These are phyloP conservation scores for Craterocephalus amniculus DNA, from an alignment of 2,797 vertebrate genomes.

Conservation along the genomic window DNA sequence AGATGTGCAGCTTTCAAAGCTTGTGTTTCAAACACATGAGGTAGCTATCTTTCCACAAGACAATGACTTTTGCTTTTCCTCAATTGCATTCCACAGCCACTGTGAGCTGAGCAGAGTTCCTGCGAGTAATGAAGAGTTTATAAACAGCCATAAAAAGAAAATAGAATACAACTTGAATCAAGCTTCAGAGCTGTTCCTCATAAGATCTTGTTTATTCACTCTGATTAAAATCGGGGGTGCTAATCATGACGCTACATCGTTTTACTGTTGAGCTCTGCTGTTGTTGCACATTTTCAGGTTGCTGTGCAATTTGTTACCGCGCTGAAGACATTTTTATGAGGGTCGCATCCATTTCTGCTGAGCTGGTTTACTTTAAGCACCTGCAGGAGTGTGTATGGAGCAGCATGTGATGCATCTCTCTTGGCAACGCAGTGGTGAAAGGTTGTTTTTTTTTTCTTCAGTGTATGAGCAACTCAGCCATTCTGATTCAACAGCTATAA, in stretches of 20 bases:
- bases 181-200: neutral
- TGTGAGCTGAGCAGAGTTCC: neutral
- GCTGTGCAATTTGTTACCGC: conserved; percentile 33
- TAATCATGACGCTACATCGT: conserved; percentile 17
- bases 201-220: conserved; percentile 13
- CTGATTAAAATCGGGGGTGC: conserved; percentile 6
- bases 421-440: conserved; percentile 20
- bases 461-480: conserved; percentile 36
- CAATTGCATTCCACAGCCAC: neutral
- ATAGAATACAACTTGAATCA: neutral
- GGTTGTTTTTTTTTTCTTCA: conserved; percentile 10
- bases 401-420: conserved; percentile 32
- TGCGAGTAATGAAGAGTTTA: neutral
- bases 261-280: conserved; percentile 34
- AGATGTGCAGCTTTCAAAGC: neutral
- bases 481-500: conserved; percentile 37
- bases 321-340: conserved; percentile 48
- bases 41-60: neutral
- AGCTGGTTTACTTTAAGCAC: conserved; percentile 33
- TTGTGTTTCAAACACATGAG: conserved; percentile 1
- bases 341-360: conserved; percentile 36
- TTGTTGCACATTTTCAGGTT: conserved; percentile 31
- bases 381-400: conserved; percentile 22
- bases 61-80: no score
- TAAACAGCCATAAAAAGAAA: neutral